Conservation (phyloP, 2,888 invertebrate genomes). For the Drosophila hawaiiensis region DNA sequence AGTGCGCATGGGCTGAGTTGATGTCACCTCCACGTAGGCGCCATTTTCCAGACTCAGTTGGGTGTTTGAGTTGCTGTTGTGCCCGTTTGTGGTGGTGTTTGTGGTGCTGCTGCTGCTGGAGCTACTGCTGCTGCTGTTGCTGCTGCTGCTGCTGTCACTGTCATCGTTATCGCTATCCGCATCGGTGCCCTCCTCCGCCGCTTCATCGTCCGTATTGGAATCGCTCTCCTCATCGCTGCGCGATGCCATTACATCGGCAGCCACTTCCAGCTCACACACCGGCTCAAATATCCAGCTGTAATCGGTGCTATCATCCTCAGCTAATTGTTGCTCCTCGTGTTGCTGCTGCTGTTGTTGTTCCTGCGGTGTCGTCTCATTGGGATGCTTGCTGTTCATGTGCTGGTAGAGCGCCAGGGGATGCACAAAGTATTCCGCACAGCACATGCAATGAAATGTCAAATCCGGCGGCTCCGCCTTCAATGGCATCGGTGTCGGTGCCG, state of each 20-base stretch:
- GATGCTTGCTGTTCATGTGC: slow-evolving; percentile 83
- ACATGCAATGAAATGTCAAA: slow-evolving; percentile 85
- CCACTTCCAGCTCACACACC: slow-evolving; percentile 81
- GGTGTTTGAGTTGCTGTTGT: slow-evolving; percentile 61
- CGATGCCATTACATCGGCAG: slow-evolving; percentile 32
- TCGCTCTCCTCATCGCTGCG: slow-evolving; percentile 35
- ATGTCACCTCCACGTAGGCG: slow-evolving; percentile 57
- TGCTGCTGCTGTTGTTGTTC: slow-evolving; percentile 28
- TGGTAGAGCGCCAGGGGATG: slow-evolving; percentile 83
- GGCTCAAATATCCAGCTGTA: slow-evolving; percentile 85
- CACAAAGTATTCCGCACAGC: slow-evolving; percentile 83
- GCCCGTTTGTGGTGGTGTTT: slow-evolving; percentile 4
- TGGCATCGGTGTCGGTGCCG: slow-evolving; percentile 58
- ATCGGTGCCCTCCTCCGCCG: slow-evolving; percentile 46
- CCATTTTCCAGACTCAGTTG: slow-evolving; percentile 61
- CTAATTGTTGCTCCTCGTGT: slow-evolving; percentile 61
- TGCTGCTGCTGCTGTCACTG: slow-evolving; percentile 51
- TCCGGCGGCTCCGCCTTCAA: slow-evolving; percentile 80
- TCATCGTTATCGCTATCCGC: slow-evolving; percentile 64
- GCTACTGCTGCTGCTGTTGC: slow-evolving; percentile 42
- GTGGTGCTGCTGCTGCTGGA: slow-evolving; percentile 31
- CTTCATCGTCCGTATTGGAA: slow-evolving; percentile 56
- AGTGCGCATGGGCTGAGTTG: slow-evolving; percentile 51
- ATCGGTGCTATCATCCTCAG: slow-evolving; percentile 71
- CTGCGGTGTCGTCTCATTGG: slow-evolving; percentile 58